These are phyloP conservation scores for Hippocampus guttulatus DNA, from an alignment of 2,113 vertebrate genomes.

Conservation along the genomic window DNA sequence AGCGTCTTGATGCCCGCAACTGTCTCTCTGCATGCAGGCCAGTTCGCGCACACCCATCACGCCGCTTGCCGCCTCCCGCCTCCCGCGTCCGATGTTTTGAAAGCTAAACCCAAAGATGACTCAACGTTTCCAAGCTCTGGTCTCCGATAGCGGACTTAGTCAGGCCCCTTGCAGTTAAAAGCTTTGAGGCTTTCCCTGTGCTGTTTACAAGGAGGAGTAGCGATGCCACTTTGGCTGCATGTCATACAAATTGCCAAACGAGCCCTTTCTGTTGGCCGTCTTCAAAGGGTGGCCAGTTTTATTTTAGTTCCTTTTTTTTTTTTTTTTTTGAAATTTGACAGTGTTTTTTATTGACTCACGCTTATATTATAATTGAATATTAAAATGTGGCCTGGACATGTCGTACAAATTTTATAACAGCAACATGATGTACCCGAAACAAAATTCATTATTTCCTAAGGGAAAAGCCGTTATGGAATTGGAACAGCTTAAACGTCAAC, in stretches of 20 bases:
- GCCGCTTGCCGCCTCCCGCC: constrained; percentile 4
- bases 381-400: background rate
- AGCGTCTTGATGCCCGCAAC: constrained; percentile 35
- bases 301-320: background rate
- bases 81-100: background rate
- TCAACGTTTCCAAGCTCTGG: constrained; percentile 54
- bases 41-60: constrained; percentile 21
- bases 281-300: background rate
- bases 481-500: background rate
- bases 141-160: constrained; percentile 20
- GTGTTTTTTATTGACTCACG: too few relatives aligned
- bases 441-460: background rate
- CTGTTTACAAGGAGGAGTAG: constrained; percentile 1
- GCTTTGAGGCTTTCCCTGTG: background rate
- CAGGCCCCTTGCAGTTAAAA: constrained; percentile 19
- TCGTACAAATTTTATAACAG: background rate
- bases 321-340: background rate
- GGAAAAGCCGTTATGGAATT: background rate
- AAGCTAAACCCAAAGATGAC: constrained; percentile 13
- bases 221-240: background rate
- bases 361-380: background rate
- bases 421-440: background rate
- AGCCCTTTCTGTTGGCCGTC: background rate
- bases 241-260: background rate
- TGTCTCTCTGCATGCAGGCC: constrained; percentile 26